Base-by-base conservation (phyloP, 2,113 vertebrate species). In the Dromaius novaehollandiae region DNA sequence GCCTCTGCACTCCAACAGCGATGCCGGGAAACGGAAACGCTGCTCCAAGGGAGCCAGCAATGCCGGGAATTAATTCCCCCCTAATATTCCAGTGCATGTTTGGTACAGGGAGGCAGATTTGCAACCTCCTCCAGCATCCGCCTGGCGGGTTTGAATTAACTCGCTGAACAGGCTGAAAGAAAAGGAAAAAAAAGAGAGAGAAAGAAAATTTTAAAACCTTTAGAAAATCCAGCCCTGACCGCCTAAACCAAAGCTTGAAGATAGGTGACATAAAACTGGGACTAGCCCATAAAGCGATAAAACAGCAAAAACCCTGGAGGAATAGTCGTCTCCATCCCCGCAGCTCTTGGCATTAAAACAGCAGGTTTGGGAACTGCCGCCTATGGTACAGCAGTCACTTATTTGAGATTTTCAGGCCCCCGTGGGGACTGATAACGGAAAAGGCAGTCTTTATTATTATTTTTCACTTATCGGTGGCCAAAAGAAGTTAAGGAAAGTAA, bases 341-440 rank as follows among this genome's bases (percentile, higher is more conserved):
- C 1, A 3, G 48, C 56, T 61, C 68, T 8, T 13, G 8, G 25
- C 36, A 3, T 21, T 30, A 32, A 50, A 30, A n/a, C 0, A 34
- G 44, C 48, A 25, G n/a, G 21, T 55, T 78, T 0, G 2, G 48
- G 28, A 1, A 2, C 5, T 1, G 64, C 46, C 20, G 69, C 69
- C 56, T 4, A 4, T 5, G 3, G 16, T 2, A 2, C 40, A 34
- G 19, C 30, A 26, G 12, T 1, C 7, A 21, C 32, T 63, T 38
- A 30, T 0, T 5, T 44, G 74, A 63, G n/a, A 36, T 30, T 68
- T 71, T 46, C 11, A 28, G 48, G 58, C 28, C 9, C 36, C 63
- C 46, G 13, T 6, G 3, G 55, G 74, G 83, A 44, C 50, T 34
- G 51, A 38, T 55, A 38, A 38, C 38, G 38, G 38, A 38, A 38